These are phyloP conservation scores for Liolophura sinensis DNA, from an alignment of 1,140 invertebrate genomes.

Conservation along the genomic window DNA sequence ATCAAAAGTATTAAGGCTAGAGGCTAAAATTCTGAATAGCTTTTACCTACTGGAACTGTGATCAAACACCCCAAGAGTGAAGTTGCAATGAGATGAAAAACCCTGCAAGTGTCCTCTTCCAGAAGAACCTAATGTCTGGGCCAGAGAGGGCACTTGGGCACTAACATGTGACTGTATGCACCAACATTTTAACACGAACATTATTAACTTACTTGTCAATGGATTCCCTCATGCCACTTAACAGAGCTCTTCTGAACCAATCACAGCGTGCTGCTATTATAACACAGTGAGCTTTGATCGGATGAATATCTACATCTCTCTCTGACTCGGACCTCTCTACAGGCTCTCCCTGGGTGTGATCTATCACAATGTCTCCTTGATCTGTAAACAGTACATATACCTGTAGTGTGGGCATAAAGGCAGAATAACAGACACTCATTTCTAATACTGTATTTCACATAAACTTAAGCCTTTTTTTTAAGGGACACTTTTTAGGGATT, in stretches of 20 bases:
- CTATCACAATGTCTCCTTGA: conserved; percentile 53
- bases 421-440: background rate
- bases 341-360: conserved; percentile 47
- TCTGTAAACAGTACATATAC: conserved; percentile 39
- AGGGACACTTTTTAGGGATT: too few relatives aligned
- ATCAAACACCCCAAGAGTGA: too few relatives aligned
- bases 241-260: conserved; percentile 71
- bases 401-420: background rate
- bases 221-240: conserved; percentile 74
- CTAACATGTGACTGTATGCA: too few relatives aligned
- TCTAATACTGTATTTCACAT: background rate
- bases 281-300: conserved; percentile 67
- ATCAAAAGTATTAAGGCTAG: too few relatives aligned
- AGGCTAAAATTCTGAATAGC: too few relatives aligned
- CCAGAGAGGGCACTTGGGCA: too few relatives aligned
- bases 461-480: too few relatives aligned
- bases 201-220: conserved; percentile 70
- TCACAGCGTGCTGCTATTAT: conserved; percentile 71
- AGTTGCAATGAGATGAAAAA: too few relatives aligned
- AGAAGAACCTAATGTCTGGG: too few relatives aligned
- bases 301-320: conserved; percentile 39
- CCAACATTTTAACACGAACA: too few relatives aligned
- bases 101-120: too few relatives aligned
- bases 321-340: conserved; percentile 31
- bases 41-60: too few relatives aligned